Evolutionary conservation across 2,888 invertebrate species (phyloP), one percentile per base, ranked within the genome.

Genomic region (Ophion obscuratus): DNA sequence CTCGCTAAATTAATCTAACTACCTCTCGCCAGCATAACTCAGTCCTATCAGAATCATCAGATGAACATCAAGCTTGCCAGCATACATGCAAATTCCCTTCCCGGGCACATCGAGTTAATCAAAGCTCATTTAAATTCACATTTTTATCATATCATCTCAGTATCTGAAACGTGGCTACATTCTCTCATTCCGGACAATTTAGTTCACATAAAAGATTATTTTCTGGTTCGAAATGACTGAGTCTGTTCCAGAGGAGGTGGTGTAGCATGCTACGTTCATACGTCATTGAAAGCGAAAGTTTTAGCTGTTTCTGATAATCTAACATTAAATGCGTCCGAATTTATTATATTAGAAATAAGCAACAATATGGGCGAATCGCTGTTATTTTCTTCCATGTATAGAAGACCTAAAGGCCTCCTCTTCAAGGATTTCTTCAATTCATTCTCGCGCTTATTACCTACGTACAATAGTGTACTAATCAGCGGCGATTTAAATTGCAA

Each of bases 241-340:
- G 47, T 44, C 14, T 47, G 57, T 1, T 44, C 67, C 17, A 17
- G 40, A 7, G 80, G 83, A 7, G 80, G 83, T 0, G 78, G 86
- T 2, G 81, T 86, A 3, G 83, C 83, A 0, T 73, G 77, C 7
- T 83, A 27, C 31, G 68, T 86, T n/a, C 81, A 83, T 7, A 17
- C 61, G 1, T 86, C 86, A 9, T 14, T 86, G 1, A 81, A 62
- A 10, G 64, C 20, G 10, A 78, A 66, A 17, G 24, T 81, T 7
- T 10, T 81, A 0, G 24, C 20, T 1, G 1, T 68, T 0, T 75
- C 75, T 4, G 36, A 59, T 2, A 31, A 57, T 5, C 4, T 17
- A 6, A 53, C 71, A 24, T 20, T 76, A 24, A 81, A 84, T n/a
- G 17, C 67, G 2, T 79, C 84, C 0, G 79, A 84, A 64, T 80